Evolutionary conservation across 2,113 vertebrate species (phyloP), one percentile per base, ranked within the genome.

Genomic region (Eudorcas thomsonii): DNA sequence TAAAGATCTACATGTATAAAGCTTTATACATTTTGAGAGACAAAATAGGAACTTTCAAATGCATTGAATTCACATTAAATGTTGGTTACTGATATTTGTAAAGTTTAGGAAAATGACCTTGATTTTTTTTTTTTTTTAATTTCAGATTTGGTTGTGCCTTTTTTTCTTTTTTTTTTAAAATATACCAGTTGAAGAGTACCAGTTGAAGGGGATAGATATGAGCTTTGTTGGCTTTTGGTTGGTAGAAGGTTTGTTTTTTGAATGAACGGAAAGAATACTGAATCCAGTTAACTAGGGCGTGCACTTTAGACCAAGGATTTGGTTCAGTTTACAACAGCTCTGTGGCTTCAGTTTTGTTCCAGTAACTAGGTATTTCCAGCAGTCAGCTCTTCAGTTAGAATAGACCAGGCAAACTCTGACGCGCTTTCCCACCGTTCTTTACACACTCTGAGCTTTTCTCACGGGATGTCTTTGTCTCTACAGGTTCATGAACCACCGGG

Each of bases 401-500:
- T 26, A 54, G 60, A 87, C 33, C 33, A 43, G 3, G 36, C 28
- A 36, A 3, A 12, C 55, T 23, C 7, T 54, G 88, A 36, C 30
- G 52, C 39, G 7, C 80, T 74, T 88, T 62, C 45, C n/a, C 60
- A 7, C 62, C 64, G 28, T 52, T 55, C 71, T 48, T 52, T 23
- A 82, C 57, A 2, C 55, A 1, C 82, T 57, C 6, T 6, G 28
- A 59, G 54, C 78, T 93, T 88, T 39, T 45, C 93, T 98, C 87
- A 98, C 36, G 14, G n/a, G 78, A 19, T 26, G 50, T 94, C 28
- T 95, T 98, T 98, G 74, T 98, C 78, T 98, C 98, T 57, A 88
- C 99, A 99, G 99, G 99, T 99, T 99, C 98, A 99, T 99, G 99
- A 99, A 99, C 99, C 99, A 99, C 96, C 99, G 99, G 96, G 99